Base-by-base conservation (phyloP, 2,113 vertebrate species). In the Elaphurus davidianus region DNA sequence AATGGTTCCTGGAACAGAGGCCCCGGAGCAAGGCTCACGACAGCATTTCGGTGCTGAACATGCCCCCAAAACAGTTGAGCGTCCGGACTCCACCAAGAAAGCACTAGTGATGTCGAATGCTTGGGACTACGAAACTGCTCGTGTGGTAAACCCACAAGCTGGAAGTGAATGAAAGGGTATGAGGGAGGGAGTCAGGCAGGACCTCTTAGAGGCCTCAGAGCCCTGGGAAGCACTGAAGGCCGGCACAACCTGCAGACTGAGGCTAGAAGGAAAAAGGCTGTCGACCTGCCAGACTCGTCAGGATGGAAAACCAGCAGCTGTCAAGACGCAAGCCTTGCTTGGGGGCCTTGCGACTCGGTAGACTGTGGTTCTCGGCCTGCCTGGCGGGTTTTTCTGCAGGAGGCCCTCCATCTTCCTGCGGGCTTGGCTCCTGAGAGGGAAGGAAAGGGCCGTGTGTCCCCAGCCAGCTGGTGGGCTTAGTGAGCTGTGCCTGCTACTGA, bases 21-120 rank as follows among this genome's bases (percentile, higher is more conserved):
- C 79, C 64, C 19, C 10, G 33, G 10, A 15, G 10, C 28, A 45
- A 82, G 74, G 27, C 19, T 54, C 43, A 1, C 2, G 0, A 33
- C 0, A 25, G 40, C 6, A 0, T n/a, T 19, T n/a, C 21, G 30
- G 0, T 2, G 0, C 82, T 93, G n/a, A 87, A 82, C 2, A 7
- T 0, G 0, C 19, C 57, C 5, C 1, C 27, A 17, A 19, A 1
- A n/a, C 4, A 47, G 0, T 0, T 0, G 4, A 47, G 45, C 2
- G 2, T 27, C 60, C 11, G 4, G 79, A 43, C 47, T 12, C 0
- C 3, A 60, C 67, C 30, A 76, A 14, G 19, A 40, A 15, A 25
- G 50, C 11, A 79, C 17, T 2, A 13, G 21, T 21, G 14, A 27
- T 0, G 1, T 33, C 40, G 33, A 0, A 15, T 25, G 21, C 13